Base-by-base conservation (phyloP, 2,113 vertebrate genomes). In the Anthoscopus minutus region DNA sequence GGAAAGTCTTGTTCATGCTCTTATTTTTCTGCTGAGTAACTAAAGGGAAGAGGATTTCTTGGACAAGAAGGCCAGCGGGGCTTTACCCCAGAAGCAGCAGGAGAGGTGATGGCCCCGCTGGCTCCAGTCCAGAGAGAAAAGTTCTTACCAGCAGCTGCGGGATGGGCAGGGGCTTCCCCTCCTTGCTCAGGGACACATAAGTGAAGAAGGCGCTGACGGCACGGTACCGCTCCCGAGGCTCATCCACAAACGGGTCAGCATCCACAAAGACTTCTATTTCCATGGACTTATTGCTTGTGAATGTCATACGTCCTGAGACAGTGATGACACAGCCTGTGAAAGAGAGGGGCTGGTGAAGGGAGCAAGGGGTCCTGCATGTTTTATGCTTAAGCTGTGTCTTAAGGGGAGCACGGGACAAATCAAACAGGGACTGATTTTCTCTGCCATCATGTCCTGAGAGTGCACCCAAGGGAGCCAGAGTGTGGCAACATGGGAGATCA, bases 221-320 rank as follows among this genome's bases (percentile, higher is more conserved):
- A 5, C 98, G 98, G 94, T 98, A 99, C 77, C 97, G 98, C 61
- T 97, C 98, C 85, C 97, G 97, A 2, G 97, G 89, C 27, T 95
- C 92, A 5, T 98, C 98, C 86, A 99, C 92, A 48, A 99, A 96
- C 0, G 98, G 98, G 93, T 99, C 98, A 0, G 98, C 98, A 2
- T 99, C 99, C 71, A 99, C 99, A 92, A 99, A 97, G 79, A 99
- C 99, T 92, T 99, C 99, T 1, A 99, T 99, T 91, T 99, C 99
- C 99, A 99, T 99, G 38, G 99, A 99, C 78, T 98, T 99, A 93
- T 98, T 99, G 96, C 99, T 99, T 2, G 98, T 98, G 96, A 99
- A 99, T 31, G 99, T 99, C 98, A 99, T 98, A 72, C 99, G 98
- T 19, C 99, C 99, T 0, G 98, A 99, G 81, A 99, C 98, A 6